Conservation (phyloP, 2,888 invertebrate species). For the Leptinotarsa haldemani region DNA sequence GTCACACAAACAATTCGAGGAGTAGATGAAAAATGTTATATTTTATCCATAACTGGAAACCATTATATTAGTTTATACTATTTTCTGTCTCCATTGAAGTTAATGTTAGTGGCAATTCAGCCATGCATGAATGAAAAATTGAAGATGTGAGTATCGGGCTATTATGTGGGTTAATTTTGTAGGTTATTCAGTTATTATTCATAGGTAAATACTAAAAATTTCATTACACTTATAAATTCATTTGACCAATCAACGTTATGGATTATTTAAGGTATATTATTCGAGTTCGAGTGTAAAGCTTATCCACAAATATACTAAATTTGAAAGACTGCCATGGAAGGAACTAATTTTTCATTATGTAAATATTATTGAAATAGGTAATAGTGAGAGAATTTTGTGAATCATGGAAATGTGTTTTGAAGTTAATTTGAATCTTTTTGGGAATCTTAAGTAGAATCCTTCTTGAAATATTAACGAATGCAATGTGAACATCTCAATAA, state of each 20-base stretch:
- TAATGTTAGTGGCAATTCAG: not conserved
- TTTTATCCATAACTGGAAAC: too few relatives aligned
- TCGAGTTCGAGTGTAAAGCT: not conserved
- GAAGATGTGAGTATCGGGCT: not conserved
- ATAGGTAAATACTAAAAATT: constrained; percentile 32
- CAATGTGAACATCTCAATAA: too few relatives aligned
- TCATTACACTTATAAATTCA: constrained; percentile 20
- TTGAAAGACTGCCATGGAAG: not conserved
- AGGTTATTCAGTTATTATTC: constrained; percentile 26
- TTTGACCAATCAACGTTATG: not conserved
- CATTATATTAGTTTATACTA: too few relatives aligned
- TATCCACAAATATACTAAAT: not conserved
- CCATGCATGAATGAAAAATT: not conserved
- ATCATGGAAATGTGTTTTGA: too few relatives aligned
- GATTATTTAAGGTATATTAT: constrained; percentile 1
- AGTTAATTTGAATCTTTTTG: too few relatives aligned
- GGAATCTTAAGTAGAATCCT: too few relatives aligned
- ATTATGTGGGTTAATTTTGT: constrained; percentile 32
- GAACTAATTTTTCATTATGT: not conserved
- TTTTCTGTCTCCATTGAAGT: not conserved
- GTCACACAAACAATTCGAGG: too few relatives aligned
- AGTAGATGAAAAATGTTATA: too few relatives aligned
- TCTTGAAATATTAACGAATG: too few relatives aligned
- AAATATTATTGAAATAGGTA: too few relatives aligned
- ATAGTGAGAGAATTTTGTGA: too few relatives aligned